Evolutionary conservation across 2,888 invertebrate species (phyloP).

Genomic region (Panopea generosa): DNA sequence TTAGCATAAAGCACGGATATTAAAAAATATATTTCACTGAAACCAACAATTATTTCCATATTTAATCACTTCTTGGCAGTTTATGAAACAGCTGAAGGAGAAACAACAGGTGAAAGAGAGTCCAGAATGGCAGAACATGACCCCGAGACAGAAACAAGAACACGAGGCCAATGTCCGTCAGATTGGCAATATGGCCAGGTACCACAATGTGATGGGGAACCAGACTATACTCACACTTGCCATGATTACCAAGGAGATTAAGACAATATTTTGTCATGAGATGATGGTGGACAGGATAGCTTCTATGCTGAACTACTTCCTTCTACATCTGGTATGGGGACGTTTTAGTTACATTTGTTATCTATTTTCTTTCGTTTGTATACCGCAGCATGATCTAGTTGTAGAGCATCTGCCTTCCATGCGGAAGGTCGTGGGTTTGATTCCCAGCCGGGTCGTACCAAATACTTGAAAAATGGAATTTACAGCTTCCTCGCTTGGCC

Average conservation of each 20-base stretch:
- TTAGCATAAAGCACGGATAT: too few relatives aligned
- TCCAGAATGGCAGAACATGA: constrained; percentile 91
- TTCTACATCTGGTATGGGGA: constrained; percentile 90
- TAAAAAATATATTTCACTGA: too few relatives aligned
- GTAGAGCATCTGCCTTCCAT: too few relatives aligned
- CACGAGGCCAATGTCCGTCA: constrained; percentile 86
- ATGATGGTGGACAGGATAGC: constrained; percentile 97
- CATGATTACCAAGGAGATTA: constrained; percentile 81
- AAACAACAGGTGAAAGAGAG: constrained; percentile 90
- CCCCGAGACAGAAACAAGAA: constrained; percentile 91
- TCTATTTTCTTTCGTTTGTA: too few relatives aligned
- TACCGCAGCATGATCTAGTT: too few relatives aligned
- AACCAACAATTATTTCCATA: too few relatives aligned
- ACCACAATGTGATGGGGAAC: constrained; percentile 96
- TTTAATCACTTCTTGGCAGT: too few relatives aligned
- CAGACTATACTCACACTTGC: constrained; percentile 95
- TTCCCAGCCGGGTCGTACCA: too few relatives aligned
- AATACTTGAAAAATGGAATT: too few relatives aligned
- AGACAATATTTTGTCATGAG: constrained; percentile 93
- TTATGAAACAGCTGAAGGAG: constrained; percentile 94
- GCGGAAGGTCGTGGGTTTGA: too few relatives aligned
- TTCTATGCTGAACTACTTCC: constrained; percentile 97
- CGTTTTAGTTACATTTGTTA: too few relatives aligned
- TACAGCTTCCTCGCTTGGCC: too few relatives aligned
- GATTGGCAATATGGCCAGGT: constrained; percentile 92